Evolutionary conservation across 1,140 invertebrate genomes (phyloP).

Genomic region (Calephelis virginiensis): DNA sequence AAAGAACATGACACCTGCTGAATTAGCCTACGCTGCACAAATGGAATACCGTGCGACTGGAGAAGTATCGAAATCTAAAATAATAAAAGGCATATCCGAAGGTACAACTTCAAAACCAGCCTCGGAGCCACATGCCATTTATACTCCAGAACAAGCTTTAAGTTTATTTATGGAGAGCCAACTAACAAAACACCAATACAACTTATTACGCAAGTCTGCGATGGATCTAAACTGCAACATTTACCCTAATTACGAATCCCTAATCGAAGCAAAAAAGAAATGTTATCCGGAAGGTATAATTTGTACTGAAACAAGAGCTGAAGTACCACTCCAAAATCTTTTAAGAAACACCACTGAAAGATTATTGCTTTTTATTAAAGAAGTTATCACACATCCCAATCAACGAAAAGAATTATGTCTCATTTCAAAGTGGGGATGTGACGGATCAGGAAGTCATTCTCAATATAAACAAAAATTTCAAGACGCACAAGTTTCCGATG

Average conservation of each 20-base stretch:
- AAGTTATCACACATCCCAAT: conserved; percentile 20
- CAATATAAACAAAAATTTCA: conserved; percentile 27
- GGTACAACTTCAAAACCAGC: conserved; percentile 16
- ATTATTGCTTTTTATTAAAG: conserved; percentile 22
- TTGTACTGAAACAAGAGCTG: conserved; percentile 21
- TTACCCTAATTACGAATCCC: conserved; percentile 22
- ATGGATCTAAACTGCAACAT: conserved; percentile 21
- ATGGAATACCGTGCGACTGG: conserved; percentile 22
- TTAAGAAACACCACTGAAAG: conserved; percentile 21
- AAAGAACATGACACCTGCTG: conserved; percentile 20
- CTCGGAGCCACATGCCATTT: conserved; percentile 14
- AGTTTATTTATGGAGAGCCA: conserved; percentile 18
- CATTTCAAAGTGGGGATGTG: conserved; percentile 23
- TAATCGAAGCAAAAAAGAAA: conserved; percentile 24
- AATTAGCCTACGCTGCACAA: conserved; percentile 22
- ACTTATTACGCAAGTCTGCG: conserved; percentile 20
- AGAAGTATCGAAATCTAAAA: conserved; percentile 19
- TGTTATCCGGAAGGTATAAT: conserved; percentile 20
- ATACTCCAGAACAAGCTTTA: conserved; percentile 20
- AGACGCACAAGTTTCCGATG: conserved; percentile 20
- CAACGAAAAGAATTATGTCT: conserved; percentile 11
- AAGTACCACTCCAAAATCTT: conserved; percentile 21
- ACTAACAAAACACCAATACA: conserved; percentile 22
- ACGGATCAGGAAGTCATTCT: conserved; percentile 18
- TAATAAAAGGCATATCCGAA: conserved; percentile 22